These are phyloP conservation scores for Pangasius macronema DNA, from an alignment of 2,797 vertebrate species.

Conservation along the genomic window DNA sequence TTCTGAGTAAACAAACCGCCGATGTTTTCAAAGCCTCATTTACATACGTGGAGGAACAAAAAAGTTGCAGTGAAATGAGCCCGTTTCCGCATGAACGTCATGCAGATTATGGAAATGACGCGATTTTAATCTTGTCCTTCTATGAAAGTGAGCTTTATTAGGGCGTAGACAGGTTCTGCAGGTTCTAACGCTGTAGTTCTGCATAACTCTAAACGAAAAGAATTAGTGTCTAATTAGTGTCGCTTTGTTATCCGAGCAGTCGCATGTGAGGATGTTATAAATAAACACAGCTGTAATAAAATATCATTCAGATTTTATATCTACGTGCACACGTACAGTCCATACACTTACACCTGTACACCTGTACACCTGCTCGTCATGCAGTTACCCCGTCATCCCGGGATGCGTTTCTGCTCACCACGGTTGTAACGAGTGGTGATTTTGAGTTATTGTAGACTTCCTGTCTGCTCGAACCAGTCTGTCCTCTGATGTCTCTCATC, in stretches of 20 bases:
- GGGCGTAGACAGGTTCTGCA: not conserved
- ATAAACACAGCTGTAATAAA: not conserved
- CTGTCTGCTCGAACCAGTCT: not conserved
- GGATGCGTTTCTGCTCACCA: not conserved
- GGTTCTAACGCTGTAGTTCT: not conserved
- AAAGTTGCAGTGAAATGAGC: not conserved
- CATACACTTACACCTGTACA: too few relatives aligned
- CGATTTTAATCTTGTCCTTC: constrained; percentile 24
- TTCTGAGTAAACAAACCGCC: not conserved
- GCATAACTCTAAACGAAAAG: not conserved
- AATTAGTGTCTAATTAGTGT: not conserved
- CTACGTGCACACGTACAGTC: too few relatives aligned
- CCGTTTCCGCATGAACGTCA: constrained; percentile 1
- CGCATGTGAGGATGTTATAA: not conserved
- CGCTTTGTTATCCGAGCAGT: not conserved
- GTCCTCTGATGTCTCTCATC: too few relatives aligned
- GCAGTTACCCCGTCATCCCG: not conserved
- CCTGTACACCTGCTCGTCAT: not conserved
- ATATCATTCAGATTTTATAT: not conserved
- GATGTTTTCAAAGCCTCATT: not conserved
- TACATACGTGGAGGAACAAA: not conserved
- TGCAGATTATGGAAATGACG: constrained; percentile 28
- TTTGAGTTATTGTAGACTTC: not conserved
- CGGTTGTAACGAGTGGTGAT: not conserved
- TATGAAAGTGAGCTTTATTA: constrained; percentile 15